These are phyloP conservation scores for Oncopodura yosiiana DNA, from an alignment of 1,140 invertebrate species.

Conservation along the genomic window DNA sequence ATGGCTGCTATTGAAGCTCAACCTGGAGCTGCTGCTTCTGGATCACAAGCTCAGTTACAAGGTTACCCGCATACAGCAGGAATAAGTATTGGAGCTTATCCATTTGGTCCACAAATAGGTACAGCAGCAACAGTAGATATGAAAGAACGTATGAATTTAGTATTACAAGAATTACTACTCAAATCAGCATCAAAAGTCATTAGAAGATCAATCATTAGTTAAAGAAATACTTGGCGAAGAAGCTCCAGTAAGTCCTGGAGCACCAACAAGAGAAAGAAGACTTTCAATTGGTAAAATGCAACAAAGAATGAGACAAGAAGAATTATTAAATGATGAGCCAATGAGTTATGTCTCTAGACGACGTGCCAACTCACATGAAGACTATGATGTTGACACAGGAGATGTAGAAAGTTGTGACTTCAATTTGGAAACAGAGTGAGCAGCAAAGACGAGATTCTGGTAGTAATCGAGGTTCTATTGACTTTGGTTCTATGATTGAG, in stretches of 20 bases:
- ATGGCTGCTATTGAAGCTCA: conserved; percentile 52
- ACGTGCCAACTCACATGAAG: conserved; percentile 29
- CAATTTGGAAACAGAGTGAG: conserved; percentile 14
- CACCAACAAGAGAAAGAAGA: conserved; percentile 17
- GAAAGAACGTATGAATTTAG: conserved; percentile 65
- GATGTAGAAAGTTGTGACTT: conserved; percentile 16
- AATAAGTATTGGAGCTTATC: too few relatives aligned
- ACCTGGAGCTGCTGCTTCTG: conserved; percentile 17
- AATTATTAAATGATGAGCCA: conserved; percentile 32
- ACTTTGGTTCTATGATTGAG: conserved; percentile 34
- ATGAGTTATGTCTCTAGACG: conserved; percentile 31
- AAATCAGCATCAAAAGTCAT: neutral
- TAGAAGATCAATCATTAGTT: too few relatives aligned
- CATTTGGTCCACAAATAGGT: conserved; percentile 5
- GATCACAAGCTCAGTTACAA: too few relatives aligned
- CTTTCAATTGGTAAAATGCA: conserved; percentile 25
- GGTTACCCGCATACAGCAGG: too few relatives aligned
- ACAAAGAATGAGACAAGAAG: conserved; percentile 18
- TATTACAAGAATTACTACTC: conserved; percentile 56
- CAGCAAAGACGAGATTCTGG: conserved; percentile 8
- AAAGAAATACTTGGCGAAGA: too few relatives aligned
- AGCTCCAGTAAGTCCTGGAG: neutral
- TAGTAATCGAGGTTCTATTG: conserved; percentile 9
- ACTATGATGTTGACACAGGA: conserved; percentile 22
- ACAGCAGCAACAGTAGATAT: conserved; percentile 43